Percentiles rank a stretch among this genome's conserved stretches.
phyloP scores from a whole-genome alignment of 2,797 vertebrate genomes.

The Epinephelus awoara region DNA sequence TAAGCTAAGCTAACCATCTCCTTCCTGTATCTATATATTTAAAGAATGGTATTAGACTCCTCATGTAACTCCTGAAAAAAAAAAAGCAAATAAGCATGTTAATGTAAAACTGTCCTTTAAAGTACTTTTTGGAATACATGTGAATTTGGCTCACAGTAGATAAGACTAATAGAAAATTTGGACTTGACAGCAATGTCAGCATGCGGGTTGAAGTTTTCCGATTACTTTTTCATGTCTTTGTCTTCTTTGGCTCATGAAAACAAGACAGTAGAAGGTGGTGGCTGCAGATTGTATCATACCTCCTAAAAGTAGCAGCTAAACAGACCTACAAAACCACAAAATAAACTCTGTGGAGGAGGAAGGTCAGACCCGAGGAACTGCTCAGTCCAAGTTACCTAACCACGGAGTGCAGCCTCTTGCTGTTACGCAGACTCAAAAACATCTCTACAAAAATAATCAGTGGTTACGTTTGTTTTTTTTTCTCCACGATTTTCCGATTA shows the following conservation, averaged over 20 bases:
- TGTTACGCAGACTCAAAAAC: conserved; percentile 43
- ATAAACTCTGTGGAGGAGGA: conserved; percentile 53
- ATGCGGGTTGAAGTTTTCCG: conserved; percentile 29
- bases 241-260: conserved; percentile 26
- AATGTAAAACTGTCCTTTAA: background rate
- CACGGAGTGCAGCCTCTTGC: conserved; percentile 20
- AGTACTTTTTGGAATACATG: background rate
- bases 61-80: background rate
- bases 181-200: conserved; percentile 38
- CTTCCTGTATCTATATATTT: background rate
- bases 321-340: conserved; percentile 58
- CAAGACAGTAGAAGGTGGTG: conserved; percentile 44
- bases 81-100: background rate
- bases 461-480: conserved; percentile 15
- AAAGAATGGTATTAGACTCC: background rate
- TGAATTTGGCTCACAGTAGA: background rate
- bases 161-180: conserved; percentile 10
- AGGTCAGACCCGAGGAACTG: conserved; percentile 53
- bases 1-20: background rate
- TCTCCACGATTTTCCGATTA: conserved; percentile 1
- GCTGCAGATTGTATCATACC: conserved; percentile 50
- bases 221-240: conserved; percentile 59
- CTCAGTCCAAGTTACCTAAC: conserved; percentile 40
- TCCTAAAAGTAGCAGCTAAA: conserved; percentile 58
- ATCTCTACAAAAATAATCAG: conserved; percentile 59